Evolutionary conservation across 2,113 vertebrate species (phyloP).

Genomic region (Daboia siamensis): DNA sequence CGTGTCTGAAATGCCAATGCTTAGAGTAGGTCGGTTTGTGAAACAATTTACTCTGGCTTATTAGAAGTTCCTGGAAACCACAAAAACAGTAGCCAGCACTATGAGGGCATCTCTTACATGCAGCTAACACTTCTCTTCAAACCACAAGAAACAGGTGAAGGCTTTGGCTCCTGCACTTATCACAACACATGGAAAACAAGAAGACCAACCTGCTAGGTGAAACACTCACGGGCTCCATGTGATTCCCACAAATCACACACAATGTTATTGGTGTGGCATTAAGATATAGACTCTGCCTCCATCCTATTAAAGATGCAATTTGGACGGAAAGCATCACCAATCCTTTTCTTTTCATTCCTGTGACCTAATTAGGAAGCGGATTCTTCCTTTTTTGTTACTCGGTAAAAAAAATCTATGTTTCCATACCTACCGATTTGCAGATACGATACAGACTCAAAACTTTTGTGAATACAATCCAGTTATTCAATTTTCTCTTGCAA

Average conservation of each 20-base stretch:
- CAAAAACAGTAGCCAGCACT: not conserved
- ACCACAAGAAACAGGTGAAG: not conserved
- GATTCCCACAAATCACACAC: no score
- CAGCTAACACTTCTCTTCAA: not conserved
- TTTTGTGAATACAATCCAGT: conserved; percentile 52
- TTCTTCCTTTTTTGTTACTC: conserved; percentile 13
- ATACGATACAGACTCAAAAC: conserved; percentile 62
- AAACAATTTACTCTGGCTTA: not conserved
- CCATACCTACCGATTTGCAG: conserved; percentile 60
- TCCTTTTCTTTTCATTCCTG: not conserved
- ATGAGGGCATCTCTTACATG: not conserved
- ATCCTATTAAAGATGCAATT: not conserved
- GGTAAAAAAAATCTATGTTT: conserved; percentile 10
- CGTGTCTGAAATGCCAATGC: not conserved
- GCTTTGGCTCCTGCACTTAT: not conserved
- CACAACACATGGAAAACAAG: not conserved
- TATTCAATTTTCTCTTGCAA: conserved; percentile 65
- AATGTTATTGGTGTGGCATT: no score
- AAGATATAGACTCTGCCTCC: not conserved
- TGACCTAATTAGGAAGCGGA: conserved; percentile 17
- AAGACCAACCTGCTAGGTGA: not conserved
- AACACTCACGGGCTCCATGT: not conserved
- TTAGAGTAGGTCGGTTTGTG: not conserved
- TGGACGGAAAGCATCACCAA: not conserved
- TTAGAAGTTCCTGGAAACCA: not conserved